Percentiles rank a stretch among this genome's conserved stretches.
phyloP scores from a whole-genome alignment of 2,888 invertebrate genomes.

The Tethea ocularis region DNA sequence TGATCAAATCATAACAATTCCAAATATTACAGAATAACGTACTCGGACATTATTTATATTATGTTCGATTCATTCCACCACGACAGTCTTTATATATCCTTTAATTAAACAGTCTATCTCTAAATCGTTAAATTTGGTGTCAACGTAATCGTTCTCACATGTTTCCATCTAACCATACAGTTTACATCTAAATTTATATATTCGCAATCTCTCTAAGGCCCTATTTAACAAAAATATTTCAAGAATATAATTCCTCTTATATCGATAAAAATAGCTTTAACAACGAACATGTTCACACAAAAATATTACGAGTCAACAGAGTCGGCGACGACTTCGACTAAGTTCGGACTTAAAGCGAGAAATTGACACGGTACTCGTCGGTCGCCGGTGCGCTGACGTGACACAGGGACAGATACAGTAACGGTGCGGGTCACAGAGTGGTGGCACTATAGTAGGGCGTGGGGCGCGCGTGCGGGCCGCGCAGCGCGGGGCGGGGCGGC shows the following conservation, averaged over 20 bases:
- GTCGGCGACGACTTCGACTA: slow-evolving; percentile 71
- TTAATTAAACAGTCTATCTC: slow-evolving; percentile 67
- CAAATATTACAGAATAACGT: slow-evolving; percentile 58
- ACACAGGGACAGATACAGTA: slow-evolving; percentile 16
- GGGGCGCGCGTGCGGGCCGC: slow-evolving; percentile 47
- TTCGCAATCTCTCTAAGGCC: slow-evolving; percentile 68
- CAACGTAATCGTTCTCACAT: slow-evolving; percentile 73
- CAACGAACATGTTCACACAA: slow-evolving; percentile 80
- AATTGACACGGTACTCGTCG: slow-evolving; percentile 74
- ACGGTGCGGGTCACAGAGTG: slow-evolving; percentile 64
- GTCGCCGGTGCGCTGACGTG: slow-evolving; percentile 19
- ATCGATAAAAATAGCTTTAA: slow-evolving; percentile 80
- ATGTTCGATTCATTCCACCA: slow-evolving; percentile 77
- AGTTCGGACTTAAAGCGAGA: slow-evolving; percentile 79
- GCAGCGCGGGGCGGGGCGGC: slow-evolving; percentile 50
- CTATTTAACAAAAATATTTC: slow-evolving; percentile 82
- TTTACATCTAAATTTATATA: slow-evolving; percentile 75
- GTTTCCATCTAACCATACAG: slow-evolving; percentile 69
- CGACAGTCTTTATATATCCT: slow-evolving; percentile 79
- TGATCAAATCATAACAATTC: slow-evolving; percentile 68
- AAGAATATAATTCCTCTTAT: slow-evolving; percentile 80
- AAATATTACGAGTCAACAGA: slow-evolving; percentile 78
- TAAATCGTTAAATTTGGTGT: slow-evolving; percentile 67
- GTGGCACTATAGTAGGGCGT: slow-evolving; percentile 65
- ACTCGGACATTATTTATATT: slow-evolving; percentile 47